Conservation (phyloP, 1,140 invertebrate species). For the Papilio aristodemus region DNA sequence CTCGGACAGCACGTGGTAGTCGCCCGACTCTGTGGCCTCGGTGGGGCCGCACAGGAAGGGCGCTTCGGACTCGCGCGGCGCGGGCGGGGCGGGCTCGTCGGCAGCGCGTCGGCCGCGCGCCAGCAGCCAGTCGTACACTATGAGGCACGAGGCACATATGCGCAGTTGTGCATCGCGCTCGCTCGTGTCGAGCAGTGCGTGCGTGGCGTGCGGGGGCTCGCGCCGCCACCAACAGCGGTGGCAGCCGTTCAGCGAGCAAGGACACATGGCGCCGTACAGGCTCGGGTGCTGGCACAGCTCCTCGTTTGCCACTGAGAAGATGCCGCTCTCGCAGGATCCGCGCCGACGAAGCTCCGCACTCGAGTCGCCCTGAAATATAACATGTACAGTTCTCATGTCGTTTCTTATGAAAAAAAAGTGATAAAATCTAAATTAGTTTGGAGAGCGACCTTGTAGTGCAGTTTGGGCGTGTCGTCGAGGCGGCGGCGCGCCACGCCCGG, state of each 20-base stretch:
- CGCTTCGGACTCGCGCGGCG: slow-evolving; percentile 33
- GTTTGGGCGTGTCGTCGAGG: slow-evolving; percentile 41
- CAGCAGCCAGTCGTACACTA: slow-evolving; percentile 67
- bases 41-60: slow-evolving; percentile 59
- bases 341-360: slow-evolving; percentile 78
- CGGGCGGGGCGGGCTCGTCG: slow-evolving; percentile 77
- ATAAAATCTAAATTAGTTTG: not conserved
- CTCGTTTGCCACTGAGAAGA: slow-evolving; percentile 91
- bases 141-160: slow-evolving; percentile 55
- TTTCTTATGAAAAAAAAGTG: not conserved
- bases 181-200: slow-evolving; percentile 8
- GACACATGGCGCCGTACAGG: slow-evolving; percentile 62
- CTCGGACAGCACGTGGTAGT: slow-evolving; percentile 60
- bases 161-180: slow-evolving; percentile 41
- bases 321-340: slow-evolving; percentile 93
- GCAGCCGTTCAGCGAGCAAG: slow-evolving; percentile 72
- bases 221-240: slow-evolving; percentile 72
- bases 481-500: slow-evolving; percentile 52
- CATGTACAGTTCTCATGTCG: not conserved
- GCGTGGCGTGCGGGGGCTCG: slow-evolving; percentile 42
- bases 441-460: slow-evolving; percentile 17
- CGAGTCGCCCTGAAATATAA: slow-evolving; percentile 54
- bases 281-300: slow-evolving; percentile 80
- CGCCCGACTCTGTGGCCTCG: slow-evolving; percentile 43
- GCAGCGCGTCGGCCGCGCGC: slow-evolving; percentile 53